Conservation (phyloP, 2,797 vertebrate genomes). For the Eulemur mongoz region DNA sequence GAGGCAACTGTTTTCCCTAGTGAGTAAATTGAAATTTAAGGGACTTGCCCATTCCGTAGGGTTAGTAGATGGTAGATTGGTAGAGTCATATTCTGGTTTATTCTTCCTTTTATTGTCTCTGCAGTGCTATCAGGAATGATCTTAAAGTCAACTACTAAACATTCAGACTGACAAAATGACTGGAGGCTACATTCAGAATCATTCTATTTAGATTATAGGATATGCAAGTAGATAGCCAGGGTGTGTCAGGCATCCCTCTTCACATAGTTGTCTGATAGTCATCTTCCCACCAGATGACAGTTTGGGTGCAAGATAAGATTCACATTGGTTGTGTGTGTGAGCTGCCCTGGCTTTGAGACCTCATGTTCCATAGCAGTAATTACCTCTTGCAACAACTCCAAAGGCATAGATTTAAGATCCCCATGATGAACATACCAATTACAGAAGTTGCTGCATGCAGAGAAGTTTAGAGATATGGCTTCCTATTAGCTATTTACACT, state of each 20-base stretch:
- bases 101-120: background rate
- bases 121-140: background rate
- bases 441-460: background rate
- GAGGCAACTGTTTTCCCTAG: background rate
- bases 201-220: background rate
- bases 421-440: background rate
- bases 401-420: background rate
- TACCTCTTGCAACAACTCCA: background rate
- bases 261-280: background rate
- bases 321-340: background rate
- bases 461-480: background rate
- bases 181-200: background rate
- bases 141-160: background rate
- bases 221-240: background rate
- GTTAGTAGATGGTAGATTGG: background rate
- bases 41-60: background rate
- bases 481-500: background rate
- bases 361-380: background rate
- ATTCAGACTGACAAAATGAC: background rate
- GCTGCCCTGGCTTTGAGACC: background rate
- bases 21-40: slow-evolving; percentile 19
- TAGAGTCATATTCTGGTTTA: background rate
- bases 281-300: background rate
- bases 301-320: background rate
- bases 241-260: background rate